Base-by-base conservation (phyloP, 2,797 vertebrate genomes). In the Anas bahamensis region DNA sequence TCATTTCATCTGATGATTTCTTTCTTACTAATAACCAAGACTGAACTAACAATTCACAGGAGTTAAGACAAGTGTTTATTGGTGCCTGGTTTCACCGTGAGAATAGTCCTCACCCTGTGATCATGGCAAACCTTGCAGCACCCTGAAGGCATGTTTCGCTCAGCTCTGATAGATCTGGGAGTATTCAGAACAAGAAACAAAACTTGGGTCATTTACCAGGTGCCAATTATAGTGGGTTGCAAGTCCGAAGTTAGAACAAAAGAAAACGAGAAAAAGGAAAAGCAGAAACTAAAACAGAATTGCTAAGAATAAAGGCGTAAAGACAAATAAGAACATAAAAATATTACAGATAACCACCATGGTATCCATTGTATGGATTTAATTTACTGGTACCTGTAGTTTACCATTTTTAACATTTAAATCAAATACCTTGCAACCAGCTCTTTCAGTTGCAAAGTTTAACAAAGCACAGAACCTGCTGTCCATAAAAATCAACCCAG, bases 401-500 rank as follows among this genome's bases (percentile, higher is more conserved):
- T 91, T 86, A 93, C 21, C 59, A 83, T 59, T 88, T 91, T 68
- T 42, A 60, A 9, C 63, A 64, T 81, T 96, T 95, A 89, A 95
- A 95, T 86, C 61, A 94, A 91, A 82, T 24, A 39, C 26, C 64
- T 93, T 35, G 74, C 60, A 88, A 77, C 69, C 42, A 82, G 64
- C 48, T 91, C 72, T 91, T 92, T 65, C 71, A 63, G 70, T 50
- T 89, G 86, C 55, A 52, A 55, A 90, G 35, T 75, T 41, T 65
- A 92, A 88, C 88, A 93, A 93, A 95, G 57, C 59, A 48, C 14
- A 94, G 76, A 86, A 76, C 28, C 74, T 37, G 17, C 76, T 95
- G 92, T 81, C 93, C 91, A 95, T 90, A 95, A 95, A 96, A 90
- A 96, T 83, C 81, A 92, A 94, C 95, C 93, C 48, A 89, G 60